Conservation (phyloP, 1,140 invertebrate species). For the Drosophila arizonae region DNA sequence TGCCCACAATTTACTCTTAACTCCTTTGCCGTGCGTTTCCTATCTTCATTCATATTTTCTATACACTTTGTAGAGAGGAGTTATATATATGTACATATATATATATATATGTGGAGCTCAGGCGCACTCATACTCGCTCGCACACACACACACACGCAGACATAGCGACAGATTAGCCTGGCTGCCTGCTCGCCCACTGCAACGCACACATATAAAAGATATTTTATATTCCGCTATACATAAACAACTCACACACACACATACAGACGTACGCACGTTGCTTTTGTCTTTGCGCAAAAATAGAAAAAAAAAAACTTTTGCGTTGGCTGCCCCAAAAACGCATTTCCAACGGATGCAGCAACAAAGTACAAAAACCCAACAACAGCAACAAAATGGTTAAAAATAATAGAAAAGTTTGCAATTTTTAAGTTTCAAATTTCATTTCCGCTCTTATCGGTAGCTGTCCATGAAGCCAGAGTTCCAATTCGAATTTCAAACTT, state of each 20-base stretch:
- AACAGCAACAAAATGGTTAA: constrained; percentile 10
- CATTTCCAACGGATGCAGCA: constrained; percentile 43
- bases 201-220: constrained; percentile 15
- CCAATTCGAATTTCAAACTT: constrained; percentile 33
- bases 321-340: constrained; percentile 49
- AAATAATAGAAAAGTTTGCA: constrained; percentile 59
- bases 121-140: constrained; percentile 59
- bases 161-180: constrained; percentile 18
- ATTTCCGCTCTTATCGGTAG: constrained; percentile 65
- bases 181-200: constrained; percentile 9
- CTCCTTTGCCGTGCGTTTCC: constrained; percentile 31
- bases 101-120: constrained; percentile 39
- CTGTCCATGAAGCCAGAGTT: constrained; percentile 46
- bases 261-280: constrained; percentile 8
- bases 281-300: constrained; percentile 42
- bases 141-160: constrained; percentile 20
- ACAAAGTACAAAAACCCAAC: not conserved
- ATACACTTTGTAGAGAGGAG: constrained; percentile 71
- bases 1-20: constrained; percentile 27
- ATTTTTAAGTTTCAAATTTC: constrained; percentile 61
- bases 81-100: not conserved
- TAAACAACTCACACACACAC: constrained; percentile 20
- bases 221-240: constrained; percentile 22
- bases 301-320: constrained; percentile 28
- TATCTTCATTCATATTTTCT: constrained; percentile 79